These are phyloP conservation scores for Drosophila melanica DNA, from an alignment of 1,140 invertebrate genomes.

Conservation along the genomic window DNA sequence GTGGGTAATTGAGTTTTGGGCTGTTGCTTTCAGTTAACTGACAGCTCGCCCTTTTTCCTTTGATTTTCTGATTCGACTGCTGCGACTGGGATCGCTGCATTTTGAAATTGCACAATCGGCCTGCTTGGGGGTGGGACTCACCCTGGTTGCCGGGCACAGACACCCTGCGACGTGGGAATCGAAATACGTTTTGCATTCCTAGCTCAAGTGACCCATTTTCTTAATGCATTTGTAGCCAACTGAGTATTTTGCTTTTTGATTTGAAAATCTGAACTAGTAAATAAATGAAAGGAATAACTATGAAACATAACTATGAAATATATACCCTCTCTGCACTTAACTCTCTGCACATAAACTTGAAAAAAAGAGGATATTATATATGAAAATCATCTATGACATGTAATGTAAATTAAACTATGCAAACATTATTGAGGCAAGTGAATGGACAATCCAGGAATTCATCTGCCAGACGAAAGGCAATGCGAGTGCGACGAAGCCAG, in stretches of 20 bases:
- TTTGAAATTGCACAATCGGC: conserved; percentile 23
- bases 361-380: too few species aligned
- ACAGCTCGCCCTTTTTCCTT: conserved; percentile 33
- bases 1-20: conserved; percentile 75
- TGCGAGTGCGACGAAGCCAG: conserved; percentile 1
- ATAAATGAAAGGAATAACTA: too few species aligned
- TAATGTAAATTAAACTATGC: too few species aligned
- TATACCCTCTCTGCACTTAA: too few species aligned
- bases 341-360: too few species aligned
- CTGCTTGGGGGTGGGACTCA: background rate
- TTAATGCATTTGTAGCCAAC: conserved; percentile 10
- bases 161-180: conserved; percentile 21
- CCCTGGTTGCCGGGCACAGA: background rate
- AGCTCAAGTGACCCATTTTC: conserved; percentile 40
- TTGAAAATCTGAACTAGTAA: too few species aligned
- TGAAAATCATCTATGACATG: too few species aligned
- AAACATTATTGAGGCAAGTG: too few species aligned
- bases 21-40: conserved; percentile 69
- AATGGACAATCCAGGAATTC: too few species aligned
- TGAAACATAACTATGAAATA: too few species aligned
- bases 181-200: conserved; percentile 30
- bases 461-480: conserved; percentile 18
- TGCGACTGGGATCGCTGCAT: conserved; percentile 28
- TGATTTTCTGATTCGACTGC: conserved; percentile 30
- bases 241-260: too few species aligned